Evolutionary conservation across 2,113 vertebrate genomes (phyloP).

Genomic region (Diphyllodes magnificus): DNA sequence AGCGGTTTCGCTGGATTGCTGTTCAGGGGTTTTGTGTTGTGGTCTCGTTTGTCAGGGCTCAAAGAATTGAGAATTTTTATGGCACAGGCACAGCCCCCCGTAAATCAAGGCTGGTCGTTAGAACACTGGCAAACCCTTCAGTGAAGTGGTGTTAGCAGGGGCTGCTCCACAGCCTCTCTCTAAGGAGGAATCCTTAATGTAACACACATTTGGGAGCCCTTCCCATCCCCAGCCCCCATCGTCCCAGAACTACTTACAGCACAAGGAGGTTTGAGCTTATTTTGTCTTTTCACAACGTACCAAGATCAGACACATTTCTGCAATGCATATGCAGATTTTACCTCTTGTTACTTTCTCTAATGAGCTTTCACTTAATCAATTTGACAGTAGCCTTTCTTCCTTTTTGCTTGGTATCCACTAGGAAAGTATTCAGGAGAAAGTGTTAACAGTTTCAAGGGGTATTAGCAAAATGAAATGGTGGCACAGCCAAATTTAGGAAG

Average conservation of each 20-base stretch:
- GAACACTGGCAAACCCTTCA: constrained; percentile 36
- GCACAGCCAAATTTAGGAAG: constrained; percentile 47
- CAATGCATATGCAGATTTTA: constrained; percentile 82
- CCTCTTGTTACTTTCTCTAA: constrained; percentile 79
- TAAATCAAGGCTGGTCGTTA: constrained; percentile 3
- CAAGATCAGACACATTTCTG: constrained; percentile 77
- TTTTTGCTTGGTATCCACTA: constrained; percentile 66
- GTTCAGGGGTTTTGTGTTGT: neutral
- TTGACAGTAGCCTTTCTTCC: constrained; percentile 78
- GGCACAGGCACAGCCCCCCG: neutral
- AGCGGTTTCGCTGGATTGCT: neutral
- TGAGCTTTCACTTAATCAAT: constrained; percentile 81
- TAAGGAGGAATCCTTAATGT: constrained; percentile 20
- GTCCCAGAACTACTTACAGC: constrained; percentile 61
- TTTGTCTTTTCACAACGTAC: constrained; percentile 74
- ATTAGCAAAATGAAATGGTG: constrained; percentile 54
- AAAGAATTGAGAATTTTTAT: neutral
- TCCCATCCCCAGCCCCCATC: constrained; percentile 50
- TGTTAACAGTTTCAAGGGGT: constrained; percentile 71
- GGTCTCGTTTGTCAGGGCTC: neutral
- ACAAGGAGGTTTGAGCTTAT: constrained; percentile 64
- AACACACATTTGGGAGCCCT: constrained; percentile 29
- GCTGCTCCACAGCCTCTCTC: neutral
- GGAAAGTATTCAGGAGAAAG: constrained; percentile 71
- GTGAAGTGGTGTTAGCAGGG: constrained; percentile 13